Evolutionary conservation across 2,797 vertebrate genomes (phyloP).

Genomic region (Sebastes matsubarae): DNA sequence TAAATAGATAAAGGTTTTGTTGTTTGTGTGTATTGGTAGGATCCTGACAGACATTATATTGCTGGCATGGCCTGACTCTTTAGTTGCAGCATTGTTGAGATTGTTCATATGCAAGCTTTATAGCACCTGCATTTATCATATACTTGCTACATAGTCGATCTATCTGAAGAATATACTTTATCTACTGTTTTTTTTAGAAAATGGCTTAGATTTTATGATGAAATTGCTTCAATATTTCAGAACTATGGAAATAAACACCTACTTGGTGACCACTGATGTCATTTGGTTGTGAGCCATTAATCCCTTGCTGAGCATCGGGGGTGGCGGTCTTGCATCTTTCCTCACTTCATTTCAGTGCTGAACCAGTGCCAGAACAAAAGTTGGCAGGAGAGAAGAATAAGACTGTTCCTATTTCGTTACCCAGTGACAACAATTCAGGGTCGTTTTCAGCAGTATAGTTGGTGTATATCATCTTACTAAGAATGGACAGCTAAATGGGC

Average conservation of each 20-base stretch:
- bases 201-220: neutral
- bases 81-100: neutral
- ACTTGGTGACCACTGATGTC: neutral
- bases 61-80: neutral
- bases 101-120: neutral
- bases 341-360: slow-evolving; percentile 39
- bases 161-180: neutral
- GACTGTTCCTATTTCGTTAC: slow-evolving; percentile 19
- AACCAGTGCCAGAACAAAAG: slow-evolving; percentile 30
- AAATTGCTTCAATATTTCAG: neutral
- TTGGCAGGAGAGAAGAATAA: slow-evolving; percentile 24
- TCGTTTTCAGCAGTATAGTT: neutral
- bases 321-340: slow-evolving; percentile 15
- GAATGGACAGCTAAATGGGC: neutral
- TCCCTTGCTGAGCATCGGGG: slow-evolving; percentile 12
- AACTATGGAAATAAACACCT: slow-evolving; percentile 3
- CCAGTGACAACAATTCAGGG: neutral
- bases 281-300: slow-evolving; percentile 35
- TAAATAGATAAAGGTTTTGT: neutral
- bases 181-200: neutral
- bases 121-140: neutral
- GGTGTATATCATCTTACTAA: neutral
- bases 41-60: neutral
- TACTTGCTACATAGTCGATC: neutral
- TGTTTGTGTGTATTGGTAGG: neutral